These are phyloP conservation scores for mouse (Mus musculus) DNA, from an alignment of 2,113 vertebrate genomes.

Conservation along the genomic window DNA sequence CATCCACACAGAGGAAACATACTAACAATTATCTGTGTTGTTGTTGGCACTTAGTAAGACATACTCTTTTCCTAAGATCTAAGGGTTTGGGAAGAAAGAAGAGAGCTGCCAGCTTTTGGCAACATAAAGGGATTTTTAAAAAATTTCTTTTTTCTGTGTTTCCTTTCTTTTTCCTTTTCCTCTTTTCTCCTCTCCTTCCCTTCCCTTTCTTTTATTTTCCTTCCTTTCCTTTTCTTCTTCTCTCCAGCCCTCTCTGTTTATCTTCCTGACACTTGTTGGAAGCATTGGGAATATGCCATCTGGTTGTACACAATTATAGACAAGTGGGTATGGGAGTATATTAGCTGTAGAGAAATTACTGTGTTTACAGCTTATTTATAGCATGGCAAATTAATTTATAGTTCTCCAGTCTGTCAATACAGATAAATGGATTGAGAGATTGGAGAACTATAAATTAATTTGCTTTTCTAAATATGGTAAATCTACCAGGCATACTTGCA, in stretches of 20 bases:
- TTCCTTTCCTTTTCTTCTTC: not conserved
- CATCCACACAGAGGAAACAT: not conserved
- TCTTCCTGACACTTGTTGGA: conserved; percentile 40
- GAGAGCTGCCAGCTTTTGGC: conserved; percentile 51
- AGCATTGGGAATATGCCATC: conserved; percentile 63
- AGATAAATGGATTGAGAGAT: not conserved
- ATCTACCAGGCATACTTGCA: not conserved
- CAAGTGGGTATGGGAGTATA: conserved; percentile 31
- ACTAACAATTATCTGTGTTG: conserved; percentile 59
- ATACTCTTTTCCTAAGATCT: conserved; percentile 71
- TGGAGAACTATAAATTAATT: not conserved
- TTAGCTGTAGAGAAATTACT: not conserved
- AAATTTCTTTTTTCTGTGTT: no score
- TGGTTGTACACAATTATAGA: conserved; percentile 49
- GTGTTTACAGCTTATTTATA: not conserved
- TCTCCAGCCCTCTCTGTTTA: not conserved
- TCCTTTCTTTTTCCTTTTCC: not conserved
- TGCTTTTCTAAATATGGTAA: not conserved
- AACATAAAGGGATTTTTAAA: not conserved
- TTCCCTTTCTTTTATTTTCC: not conserved
- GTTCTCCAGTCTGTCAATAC: no score
- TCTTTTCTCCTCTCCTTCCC: not conserved
- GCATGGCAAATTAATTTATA: no score
- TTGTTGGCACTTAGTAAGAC: conserved; percentile 62
- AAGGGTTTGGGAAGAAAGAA: conserved; percentile 71